phyloP scores from a whole-genome alignment of 2,113 vertebrate species.

The Columba janthina region DNA sequence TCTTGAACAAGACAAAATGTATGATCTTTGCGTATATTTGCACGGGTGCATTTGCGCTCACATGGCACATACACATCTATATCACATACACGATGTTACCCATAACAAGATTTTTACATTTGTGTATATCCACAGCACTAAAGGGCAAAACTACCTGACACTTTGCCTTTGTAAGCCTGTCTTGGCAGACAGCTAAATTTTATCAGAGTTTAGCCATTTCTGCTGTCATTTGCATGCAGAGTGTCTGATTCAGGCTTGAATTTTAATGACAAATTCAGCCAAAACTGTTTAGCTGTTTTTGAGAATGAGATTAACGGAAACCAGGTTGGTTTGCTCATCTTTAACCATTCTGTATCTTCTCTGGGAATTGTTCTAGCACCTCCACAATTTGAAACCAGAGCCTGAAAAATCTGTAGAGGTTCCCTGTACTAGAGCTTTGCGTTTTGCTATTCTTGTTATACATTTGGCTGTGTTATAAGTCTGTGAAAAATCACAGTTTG shows the following conservation, averaged over 20 bases:
- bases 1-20: not conserved
- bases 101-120: not conserved
- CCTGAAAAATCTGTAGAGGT: conserved; percentile 2
- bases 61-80: rapidly evolving
- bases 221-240: not conserved
- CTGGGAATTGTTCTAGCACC: conserved; percentile 13
- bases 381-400: not conserved
- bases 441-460: conserved; percentile 40
- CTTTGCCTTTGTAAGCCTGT: not conserved
- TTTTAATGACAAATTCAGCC: not conserved
- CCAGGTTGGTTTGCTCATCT: not conserved
- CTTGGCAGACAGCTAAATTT: not conserved
- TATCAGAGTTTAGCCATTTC: not conserved
- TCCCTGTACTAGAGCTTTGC: not conserved
- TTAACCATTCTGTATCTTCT: not conserved
- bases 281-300: not conserved
- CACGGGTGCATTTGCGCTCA: not conserved
- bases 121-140: not conserved
- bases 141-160: not conserved
- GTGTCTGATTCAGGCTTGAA: not conserved
- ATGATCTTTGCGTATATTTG: not conserved
- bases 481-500: conserved; percentile 67
- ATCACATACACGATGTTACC: rapidly evolving
- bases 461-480: conserved; percentile 46
- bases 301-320: not conserved